phyloP scores from a whole-genome alignment of 2,797 vertebrate species.

The Aselliscus stoliczkanus region DNA sequence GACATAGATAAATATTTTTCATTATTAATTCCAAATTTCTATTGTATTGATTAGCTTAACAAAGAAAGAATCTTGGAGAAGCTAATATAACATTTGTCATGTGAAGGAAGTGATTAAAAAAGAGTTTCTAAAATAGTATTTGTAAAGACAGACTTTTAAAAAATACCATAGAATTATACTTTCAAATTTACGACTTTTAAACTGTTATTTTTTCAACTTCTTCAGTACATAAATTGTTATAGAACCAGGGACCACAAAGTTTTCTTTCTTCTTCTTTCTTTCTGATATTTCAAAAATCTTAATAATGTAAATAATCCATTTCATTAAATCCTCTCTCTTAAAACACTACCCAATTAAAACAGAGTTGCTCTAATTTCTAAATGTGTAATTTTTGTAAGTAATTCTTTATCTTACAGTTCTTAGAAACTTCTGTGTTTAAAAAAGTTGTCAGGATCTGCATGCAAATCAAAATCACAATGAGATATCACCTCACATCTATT shows the following conservation, averaged over 20 bases:
- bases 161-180: neutral
- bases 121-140: no score
- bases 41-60: neutral
- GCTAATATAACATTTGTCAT: neutral
- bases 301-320: neutral
- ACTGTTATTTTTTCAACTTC: neutral
- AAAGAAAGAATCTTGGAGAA: neutral
- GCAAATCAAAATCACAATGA: neutral
- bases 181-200: neutral
- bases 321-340: neutral
- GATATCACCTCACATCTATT: no score
- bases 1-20: neutral
- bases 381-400: neutral
- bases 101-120: neutral
- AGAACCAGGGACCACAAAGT: accelerated
- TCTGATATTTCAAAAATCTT: neutral
- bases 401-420: neutral
- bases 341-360: neutral
- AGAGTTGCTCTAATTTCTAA: neutral
- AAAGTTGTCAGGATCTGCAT: neutral
- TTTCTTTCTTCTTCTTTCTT: neutral
- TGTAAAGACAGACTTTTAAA: no score
- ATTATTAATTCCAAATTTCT: neutral
- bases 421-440: neutral
- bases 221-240: neutral